Base-by-base conservation (phyloP, 2,797 vertebrate genomes). In the Sebastes itinus region DNA sequence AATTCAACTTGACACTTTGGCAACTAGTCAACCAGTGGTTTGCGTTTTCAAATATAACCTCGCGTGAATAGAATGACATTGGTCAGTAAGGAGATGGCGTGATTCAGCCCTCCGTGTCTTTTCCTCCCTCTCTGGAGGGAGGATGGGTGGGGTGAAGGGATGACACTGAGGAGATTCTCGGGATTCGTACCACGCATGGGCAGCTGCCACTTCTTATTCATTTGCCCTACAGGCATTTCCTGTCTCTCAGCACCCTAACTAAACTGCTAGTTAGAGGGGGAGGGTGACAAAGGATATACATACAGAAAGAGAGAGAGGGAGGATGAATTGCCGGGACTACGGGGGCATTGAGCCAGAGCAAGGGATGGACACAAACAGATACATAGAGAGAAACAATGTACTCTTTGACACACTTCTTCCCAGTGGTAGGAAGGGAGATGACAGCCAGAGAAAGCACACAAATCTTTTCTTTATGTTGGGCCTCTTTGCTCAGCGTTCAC, bases 121-220 rank as follows among this genome's bases (percentile, higher is more conserved):
- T 72, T 63, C 71, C 20, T 70, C 23, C 7, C 64, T 14, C 61
- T 69, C 30, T 52, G 42, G n/a, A 74, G 76, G 42, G 60, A 71
- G 70, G 67, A 66, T 52, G 38, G 72, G 75, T 72, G 78, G 28
- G 59, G 71, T 80, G 68, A 84, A 75, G 78, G 33, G 78, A 84
- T 87, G 79, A 88, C 80, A 84, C 77, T 66, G 78, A 85, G 79
- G 83, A 80, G 83, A 88, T 86, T 85, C 82, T 87, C 72, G 58
- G 72, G 83, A 88, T 87, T 86, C 25, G 62, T 74, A 91, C 85
- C 85, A 87, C 69, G 71, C 89, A 89, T 83, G 79, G 90, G 87
- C 88, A 89, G 87, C 90, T 92, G 89, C 84, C 80, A 86, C 84
- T 87, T 90, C 87, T 87, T 87, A 89, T 92, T 94, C 85, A 89